These are phyloP conservation scores for Acromyrmex echinatior DNA, from an alignment of 1,140 invertebrate species.

Conservation along the genomic window DNA sequence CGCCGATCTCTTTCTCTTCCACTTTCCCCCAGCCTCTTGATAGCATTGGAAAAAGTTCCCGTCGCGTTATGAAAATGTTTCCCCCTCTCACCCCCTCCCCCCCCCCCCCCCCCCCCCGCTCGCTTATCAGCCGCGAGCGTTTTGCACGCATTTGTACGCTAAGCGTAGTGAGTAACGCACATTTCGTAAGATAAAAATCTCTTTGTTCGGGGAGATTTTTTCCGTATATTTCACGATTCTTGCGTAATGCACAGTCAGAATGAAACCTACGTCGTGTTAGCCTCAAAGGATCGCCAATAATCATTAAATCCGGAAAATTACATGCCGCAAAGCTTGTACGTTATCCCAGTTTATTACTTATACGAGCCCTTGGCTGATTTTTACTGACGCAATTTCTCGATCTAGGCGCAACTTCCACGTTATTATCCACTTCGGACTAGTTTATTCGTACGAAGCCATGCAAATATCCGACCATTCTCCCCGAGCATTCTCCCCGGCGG, in stretches of 20 bases:
- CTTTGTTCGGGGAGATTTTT: neutral
- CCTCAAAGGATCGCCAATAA: neutral
- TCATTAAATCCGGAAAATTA: neutral
- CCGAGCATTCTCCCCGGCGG: neutral
- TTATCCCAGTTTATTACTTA: neutral
- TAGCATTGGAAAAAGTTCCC: constrained; percentile 55
- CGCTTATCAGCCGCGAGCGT: neutral
- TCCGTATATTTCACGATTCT: neutral
- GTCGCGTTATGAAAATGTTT: constrained; percentile 53
- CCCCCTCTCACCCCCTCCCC: too few relatives aligned
- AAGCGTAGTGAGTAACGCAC: neutral
- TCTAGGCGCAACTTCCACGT: neutral
- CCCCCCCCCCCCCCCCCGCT: too few relatives aligned
- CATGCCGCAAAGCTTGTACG: neutral
- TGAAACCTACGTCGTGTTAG: neutral
- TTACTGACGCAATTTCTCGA: constrained; percentile 10
- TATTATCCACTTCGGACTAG: constrained; percentile 33
- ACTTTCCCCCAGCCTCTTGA: constrained; percentile 10
- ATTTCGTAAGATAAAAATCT: constrained; percentile 24
- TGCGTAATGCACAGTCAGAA: neutral
- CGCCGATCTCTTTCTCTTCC: constrained; percentile 40
- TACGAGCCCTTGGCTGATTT: neutral
- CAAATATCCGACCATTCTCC: constrained; percentile 24
- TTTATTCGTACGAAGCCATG: constrained; percentile 42
- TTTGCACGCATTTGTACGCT: neutral